Percentiles rank a stretch among this genome's conserved stretches.
Evolutionary conservation across 2,888 invertebrate genomes (phyloP).

Genomic region (Acanthosepion esculentum): DNA sequence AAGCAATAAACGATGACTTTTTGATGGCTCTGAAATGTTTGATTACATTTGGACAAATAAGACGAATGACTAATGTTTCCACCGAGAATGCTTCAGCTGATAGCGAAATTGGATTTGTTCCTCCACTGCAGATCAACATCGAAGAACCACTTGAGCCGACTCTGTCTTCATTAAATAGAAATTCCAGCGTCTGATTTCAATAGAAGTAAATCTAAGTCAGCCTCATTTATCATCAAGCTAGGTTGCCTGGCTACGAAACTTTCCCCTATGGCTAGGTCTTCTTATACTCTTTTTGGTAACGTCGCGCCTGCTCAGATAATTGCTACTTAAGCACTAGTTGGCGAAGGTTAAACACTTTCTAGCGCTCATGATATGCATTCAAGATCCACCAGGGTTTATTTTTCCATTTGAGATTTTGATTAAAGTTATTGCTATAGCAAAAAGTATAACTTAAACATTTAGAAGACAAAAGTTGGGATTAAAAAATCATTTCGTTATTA

Average conservation of each 20-base stretch:
- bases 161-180: slow-evolving; percentile 17
- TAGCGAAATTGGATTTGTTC: slow-evolving; percentile 9
- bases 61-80: slow-evolving; percentile 5
- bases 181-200: slow-evolving; percentile 33
- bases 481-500: too few species aligned
- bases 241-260: neutral
- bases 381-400: neutral
- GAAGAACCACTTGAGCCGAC: slow-evolving; percentile 4
- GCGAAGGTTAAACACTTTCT: neutral
- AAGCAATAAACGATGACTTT: too few species aligned
- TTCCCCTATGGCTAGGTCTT: neutral
- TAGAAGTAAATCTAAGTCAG: neutral
- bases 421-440: too few species aligned
- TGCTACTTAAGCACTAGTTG: neutral
- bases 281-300: too few species aligned
- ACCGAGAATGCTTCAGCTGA: neutral
- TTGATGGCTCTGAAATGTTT: slow-evolving; percentile 33
- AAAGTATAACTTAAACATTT: too few species aligned
- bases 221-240: neutral
- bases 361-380: neutral
- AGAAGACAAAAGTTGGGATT: too few species aligned
- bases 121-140: neutral
- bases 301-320: neutral
- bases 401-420: too few species aligned
- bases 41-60: slow-evolving; percentile 17